Conservation (phyloP, 1,140 invertebrate genomes). For the Hypsibius dujardini region DNA sequence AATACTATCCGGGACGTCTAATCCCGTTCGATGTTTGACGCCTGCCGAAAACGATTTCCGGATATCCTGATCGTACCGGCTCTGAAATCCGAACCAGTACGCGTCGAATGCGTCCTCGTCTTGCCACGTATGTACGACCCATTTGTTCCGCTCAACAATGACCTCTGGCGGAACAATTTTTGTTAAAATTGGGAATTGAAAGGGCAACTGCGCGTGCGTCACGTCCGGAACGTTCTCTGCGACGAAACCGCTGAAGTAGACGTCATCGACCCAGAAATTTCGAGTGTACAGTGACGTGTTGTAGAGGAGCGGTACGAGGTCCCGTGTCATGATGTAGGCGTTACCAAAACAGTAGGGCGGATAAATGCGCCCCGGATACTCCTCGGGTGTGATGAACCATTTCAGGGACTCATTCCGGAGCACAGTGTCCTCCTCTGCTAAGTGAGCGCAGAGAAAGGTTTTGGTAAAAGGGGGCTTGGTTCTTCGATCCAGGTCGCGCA, state of each 20-base stretch:
- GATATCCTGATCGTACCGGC: too few species aligned
- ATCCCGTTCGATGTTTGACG: background rate
- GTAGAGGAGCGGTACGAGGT: slow-evolving; percentile 27
- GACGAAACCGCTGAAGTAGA: slow-evolving; percentile 33
- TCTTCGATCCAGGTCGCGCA: background rate
- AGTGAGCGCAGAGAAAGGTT: slow-evolving; percentile 26
- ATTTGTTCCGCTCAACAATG: background rate
- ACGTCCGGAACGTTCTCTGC: slow-evolving; percentile 17
- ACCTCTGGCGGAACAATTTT: background rate
- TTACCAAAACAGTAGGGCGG: slow-evolving; percentile 33
- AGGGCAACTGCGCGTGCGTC: background rate
- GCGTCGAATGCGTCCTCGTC: background rate
- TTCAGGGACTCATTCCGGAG: slow-evolving; percentile 30
- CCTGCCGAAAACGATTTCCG: background rate
- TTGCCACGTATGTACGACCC: slow-evolving; percentile 7
- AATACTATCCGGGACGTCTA: too few species aligned
- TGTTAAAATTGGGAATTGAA: background rate
- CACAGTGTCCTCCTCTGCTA: slow-evolving; percentile 29
- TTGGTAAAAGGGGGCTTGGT: slow-evolving; percentile 23
- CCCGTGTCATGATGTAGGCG: slow-evolving; percentile 29
- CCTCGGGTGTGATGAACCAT: slow-evolving; percentile 31
- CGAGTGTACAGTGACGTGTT: slow-evolving; percentile 27
- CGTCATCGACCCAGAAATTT: slow-evolving; percentile 35
- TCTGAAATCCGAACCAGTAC: background rate
- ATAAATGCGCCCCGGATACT: slow-evolving; percentile 28